Conservation (phyloP, 2,797 vertebrate genomes). For the Falco concolor region DNA sequence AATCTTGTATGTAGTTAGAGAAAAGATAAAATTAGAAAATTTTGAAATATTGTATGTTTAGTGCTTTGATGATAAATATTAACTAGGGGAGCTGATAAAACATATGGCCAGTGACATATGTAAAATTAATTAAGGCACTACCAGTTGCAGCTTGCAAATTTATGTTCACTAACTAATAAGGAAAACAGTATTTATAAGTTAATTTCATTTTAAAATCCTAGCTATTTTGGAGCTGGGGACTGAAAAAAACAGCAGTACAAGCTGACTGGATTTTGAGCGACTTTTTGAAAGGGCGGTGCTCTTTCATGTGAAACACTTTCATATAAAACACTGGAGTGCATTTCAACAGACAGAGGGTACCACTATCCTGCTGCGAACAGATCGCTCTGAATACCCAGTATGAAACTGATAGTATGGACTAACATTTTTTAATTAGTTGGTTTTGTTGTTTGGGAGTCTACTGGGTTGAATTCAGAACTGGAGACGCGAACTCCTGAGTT, state of each 20-base stretch:
- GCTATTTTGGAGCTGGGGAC: not conserved
- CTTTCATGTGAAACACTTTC: not conserved
- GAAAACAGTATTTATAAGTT: not conserved
- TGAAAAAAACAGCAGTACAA: not conserved
- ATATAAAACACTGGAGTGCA: not conserved
- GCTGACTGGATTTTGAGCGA: not conserved
- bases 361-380: not conserved
- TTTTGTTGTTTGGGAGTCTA: not conserved
- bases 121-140: not conserved
- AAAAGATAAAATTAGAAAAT: not conserved
- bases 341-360: not conserved
- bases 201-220: not conserved
- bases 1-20: not conserved
- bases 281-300: not conserved
- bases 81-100: not conserved
- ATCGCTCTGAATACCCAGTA: not conserved
- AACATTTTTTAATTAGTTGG: not conserved
- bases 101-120: not conserved
- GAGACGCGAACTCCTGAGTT: not conserved
- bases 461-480: not conserved
- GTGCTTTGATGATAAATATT: not conserved
- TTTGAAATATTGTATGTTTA: not conserved
- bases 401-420: not conserved
- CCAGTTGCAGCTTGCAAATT: not conserved
- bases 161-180: not conserved